These are phyloP conservation scores for Mythimna loreyi DNA, from an alignment of 2,888 invertebrate genomes.

Conservation along the genomic window DNA sequence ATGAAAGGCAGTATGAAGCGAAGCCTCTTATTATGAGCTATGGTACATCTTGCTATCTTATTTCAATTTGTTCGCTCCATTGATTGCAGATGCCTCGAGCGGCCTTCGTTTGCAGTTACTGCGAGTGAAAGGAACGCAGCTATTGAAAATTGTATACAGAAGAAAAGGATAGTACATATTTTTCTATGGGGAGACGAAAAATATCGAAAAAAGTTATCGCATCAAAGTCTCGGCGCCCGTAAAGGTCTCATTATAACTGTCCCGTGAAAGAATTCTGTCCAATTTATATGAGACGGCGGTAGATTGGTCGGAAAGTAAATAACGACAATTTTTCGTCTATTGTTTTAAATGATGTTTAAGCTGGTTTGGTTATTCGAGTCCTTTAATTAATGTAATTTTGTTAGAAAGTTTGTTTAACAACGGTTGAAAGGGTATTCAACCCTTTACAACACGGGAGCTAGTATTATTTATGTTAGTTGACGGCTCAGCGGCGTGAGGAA, in stretches of 20 bases:
- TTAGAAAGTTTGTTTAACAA: conserved; percentile 45
- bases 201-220: conserved; percentile 89
- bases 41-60: conserved; percentile 87
- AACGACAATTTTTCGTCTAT: conserved; percentile 81
- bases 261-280: conserved; percentile 86
- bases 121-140: conserved; percentile 74
- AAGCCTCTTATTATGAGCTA: conserved; percentile 82
- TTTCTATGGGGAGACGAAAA: conserved; percentile 83
- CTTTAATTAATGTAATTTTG: conserved; percentile 45
- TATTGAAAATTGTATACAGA: conserved; percentile 62
- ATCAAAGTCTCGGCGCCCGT: conserved; percentile 86
- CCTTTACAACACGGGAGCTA: conserved; percentile 7
- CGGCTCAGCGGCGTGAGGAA: not conserved
- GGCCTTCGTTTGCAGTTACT: conserved; percentile 83
- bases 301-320: conserved; percentile 85
- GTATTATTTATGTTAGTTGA: conserved; percentile 41
- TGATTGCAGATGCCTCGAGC: conserved; percentile 89
- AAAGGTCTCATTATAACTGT: conserved; percentile 90
- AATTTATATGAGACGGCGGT: conserved; percentile 86
- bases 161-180: conserved; percentile 78
- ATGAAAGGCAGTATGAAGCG: conserved; percentile 64
- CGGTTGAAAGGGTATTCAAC: conserved; percentile 9
- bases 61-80: conserved; percentile 90
- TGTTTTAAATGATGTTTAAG: conserved; percentile 76
- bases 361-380: conserved; percentile 50